Evolutionary conservation across 2,797 vertebrate genomes (phyloP).

Genomic region (Erithacus rubecula): DNA sequence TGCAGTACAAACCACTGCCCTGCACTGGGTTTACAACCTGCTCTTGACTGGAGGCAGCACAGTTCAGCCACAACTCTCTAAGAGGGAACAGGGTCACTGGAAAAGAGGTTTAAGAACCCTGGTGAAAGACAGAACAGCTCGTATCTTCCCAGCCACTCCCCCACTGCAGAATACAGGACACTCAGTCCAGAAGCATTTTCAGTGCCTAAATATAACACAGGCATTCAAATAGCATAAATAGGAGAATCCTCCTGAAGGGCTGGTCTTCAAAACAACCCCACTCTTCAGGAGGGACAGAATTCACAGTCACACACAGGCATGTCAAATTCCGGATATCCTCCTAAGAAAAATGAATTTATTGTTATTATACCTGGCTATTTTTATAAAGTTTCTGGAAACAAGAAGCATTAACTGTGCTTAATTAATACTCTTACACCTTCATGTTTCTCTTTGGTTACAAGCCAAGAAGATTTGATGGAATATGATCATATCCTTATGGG

Average conservation of each 20-base stretch:
- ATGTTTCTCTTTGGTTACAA: background rate
- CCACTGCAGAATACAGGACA: background rate
- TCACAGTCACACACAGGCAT: background rate
- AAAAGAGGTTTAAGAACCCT: background rate
- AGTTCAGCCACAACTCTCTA: background rate
- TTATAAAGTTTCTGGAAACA: constrained; percentile 2
- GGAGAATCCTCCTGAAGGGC: constrained; percentile 40
- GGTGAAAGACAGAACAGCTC: background rate
- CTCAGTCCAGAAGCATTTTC: constrained; percentile 28
- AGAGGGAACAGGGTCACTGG: background rate
- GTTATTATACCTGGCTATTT: background rate
- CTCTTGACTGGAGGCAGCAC: background rate
- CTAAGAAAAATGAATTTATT: constrained; percentile 4
- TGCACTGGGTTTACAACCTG: background rate
- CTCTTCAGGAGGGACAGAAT: background rate
- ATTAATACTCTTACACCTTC: background rate
- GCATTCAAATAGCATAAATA: background rate
- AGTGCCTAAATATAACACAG: constrained; percentile 48
- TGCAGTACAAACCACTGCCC: background rate
- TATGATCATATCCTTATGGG: background rate
- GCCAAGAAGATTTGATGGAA: background rate
- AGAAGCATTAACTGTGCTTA: background rate
- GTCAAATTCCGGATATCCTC: constrained; percentile 8
- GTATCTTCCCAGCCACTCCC: background rate
- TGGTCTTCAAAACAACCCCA: background rate